phyloP scores from a whole-genome alignment of 1,140 invertebrate species.

The Cryptotermes secundus region DNA sequence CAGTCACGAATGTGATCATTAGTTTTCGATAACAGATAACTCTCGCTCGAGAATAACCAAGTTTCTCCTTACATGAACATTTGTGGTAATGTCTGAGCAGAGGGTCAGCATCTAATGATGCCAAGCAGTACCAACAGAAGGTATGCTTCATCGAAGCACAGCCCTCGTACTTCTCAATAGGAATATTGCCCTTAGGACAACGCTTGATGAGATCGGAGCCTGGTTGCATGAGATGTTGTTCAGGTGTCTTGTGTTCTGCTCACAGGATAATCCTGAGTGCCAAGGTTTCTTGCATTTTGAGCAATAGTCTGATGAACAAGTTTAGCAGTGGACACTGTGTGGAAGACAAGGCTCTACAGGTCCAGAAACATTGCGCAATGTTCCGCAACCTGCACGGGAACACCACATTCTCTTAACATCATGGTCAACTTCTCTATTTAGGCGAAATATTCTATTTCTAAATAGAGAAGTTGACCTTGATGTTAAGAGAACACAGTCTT shows the following conservation, averaged over 20 bases:
- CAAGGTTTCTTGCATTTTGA: constrained; percentile 74
- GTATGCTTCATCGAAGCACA: constrained; percentile 99
- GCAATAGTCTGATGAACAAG: constrained; percentile 83
- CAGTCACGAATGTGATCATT: too few relatives aligned
- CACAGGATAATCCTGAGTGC: constrained; percentile 56
- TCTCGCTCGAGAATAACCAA: too few relatives aligned
- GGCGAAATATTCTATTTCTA: too few relatives aligned
- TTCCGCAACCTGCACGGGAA: constrained; percentile 90
- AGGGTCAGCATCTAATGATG: constrained; percentile 93
- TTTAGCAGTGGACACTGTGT: constrained; percentile 70
- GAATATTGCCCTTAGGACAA: constrained; percentile 93
- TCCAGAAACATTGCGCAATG: constrained; percentile 73
- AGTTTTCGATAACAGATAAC: too few relatives aligned
- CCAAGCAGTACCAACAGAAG: constrained; percentile 97
- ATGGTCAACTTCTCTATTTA: constrained; percentile 93
- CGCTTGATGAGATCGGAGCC: constrained; percentile 92
- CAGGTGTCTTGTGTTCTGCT: constrained; percentile 49
- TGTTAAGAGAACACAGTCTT: constrained; percentile 77
- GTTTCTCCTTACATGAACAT: too few relatives aligned
- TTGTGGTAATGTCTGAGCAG: too few relatives aligned
- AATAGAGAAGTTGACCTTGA: constrained; percentile 95
- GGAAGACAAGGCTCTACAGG: constrained; percentile 48
- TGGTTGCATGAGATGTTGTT: constrained; percentile 43
- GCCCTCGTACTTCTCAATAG: constrained; percentile 95
- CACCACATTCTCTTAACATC: constrained; percentile 90